phyloP scores from a whole-genome alignment of 1,140 invertebrate genomes.

The Megalopta genalis region DNA sequence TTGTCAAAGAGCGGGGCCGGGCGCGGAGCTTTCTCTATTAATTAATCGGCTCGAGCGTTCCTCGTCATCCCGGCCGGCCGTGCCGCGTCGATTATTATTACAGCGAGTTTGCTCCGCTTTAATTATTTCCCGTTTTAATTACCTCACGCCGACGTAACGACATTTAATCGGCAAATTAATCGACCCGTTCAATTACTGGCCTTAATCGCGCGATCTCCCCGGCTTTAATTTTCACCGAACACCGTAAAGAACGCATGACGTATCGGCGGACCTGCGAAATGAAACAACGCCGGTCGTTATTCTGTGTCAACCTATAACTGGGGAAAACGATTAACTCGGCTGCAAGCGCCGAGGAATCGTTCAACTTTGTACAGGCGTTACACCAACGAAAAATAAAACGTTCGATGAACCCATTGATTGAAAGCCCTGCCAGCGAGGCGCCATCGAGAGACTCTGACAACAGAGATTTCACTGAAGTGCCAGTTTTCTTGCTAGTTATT shows the following conservation, averaged over 20 bases:
- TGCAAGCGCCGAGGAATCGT: too few relatives aligned
- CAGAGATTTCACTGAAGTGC: too few relatives aligned
- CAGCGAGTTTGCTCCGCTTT: conserved; percentile 7
- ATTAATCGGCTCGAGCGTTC: background rate
- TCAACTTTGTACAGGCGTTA: too few relatives aligned
- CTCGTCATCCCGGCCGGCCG: background rate
- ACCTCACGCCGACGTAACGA: conserved; percentile 1
- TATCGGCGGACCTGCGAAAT: background rate
- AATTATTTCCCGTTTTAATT: conserved; percentile 20
- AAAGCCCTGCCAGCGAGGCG: too few relatives aligned
- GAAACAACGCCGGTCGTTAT: background rate
- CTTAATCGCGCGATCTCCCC: conserved; percentile 9
- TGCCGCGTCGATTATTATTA: conserved; percentile 6
- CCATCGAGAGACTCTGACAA: too few relatives aligned
- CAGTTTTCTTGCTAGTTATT: too few relatives aligned
- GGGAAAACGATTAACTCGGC: background rate
- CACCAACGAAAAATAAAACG: too few relatives aligned
- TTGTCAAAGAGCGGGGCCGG: background rate
- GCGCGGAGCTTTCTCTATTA: background rate
- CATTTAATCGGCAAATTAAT: conserved; percentile 12
- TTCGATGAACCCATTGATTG: too few relatives aligned
- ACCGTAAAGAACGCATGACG: conserved; percentile 7
- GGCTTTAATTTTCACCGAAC: background rate
- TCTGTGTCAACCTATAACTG: background rate
- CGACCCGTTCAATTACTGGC: conserved; percentile 11